Evolutionary conservation across 2,797 vertebrate genomes (phyloP), one percentile per base, ranked within the genome.

Genomic region (Podarcis siculus): DNA sequence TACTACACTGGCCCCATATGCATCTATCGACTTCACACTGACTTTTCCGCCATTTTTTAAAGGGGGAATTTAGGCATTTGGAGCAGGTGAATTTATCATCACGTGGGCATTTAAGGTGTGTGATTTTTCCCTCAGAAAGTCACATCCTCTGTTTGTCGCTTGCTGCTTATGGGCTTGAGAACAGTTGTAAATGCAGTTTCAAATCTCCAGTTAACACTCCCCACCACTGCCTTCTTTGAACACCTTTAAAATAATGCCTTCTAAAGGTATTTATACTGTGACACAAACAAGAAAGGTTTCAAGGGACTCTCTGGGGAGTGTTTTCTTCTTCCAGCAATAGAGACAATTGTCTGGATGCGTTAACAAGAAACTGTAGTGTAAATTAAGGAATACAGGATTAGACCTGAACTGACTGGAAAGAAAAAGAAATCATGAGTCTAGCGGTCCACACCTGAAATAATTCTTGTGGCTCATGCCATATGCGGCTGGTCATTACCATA

Each of bases 401-500:
- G 92, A 86, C 87, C 89, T 87, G 91, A 94, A 89, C 3, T 82
- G 92, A 92, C 39, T 94, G 90, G 92, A 91, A 92, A 75, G 12
- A 79, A 92, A 89, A 42, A 64, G 23, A 76, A 85, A 88, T 45
- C 55, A 35, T 76, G 27, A 90, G 85, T 9, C 82, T 87, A 93
- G 89, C 90, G 37, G 85, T 3, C 75, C 88, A 94, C 93, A 94
- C 92, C 94, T 95, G 91, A 89, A 91, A 94, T 95, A 79, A 84
- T 79, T 95, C 95, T 89, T 10, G 1, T 69, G 13, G 90, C 88
- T 92, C 89, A 32, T 0, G 1, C 89, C 93, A 90, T 89, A 94
- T 82, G 72, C 89, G 1, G n/a, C 95, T 92, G 91, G 79, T 89
- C 23, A 6, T 93, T 87, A 83, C 94, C 89, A 71, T 92, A 91